Evolutionary conservation across 2,113 vertebrate genomes (phyloP).

Genomic region (Channa argus): DNA sequence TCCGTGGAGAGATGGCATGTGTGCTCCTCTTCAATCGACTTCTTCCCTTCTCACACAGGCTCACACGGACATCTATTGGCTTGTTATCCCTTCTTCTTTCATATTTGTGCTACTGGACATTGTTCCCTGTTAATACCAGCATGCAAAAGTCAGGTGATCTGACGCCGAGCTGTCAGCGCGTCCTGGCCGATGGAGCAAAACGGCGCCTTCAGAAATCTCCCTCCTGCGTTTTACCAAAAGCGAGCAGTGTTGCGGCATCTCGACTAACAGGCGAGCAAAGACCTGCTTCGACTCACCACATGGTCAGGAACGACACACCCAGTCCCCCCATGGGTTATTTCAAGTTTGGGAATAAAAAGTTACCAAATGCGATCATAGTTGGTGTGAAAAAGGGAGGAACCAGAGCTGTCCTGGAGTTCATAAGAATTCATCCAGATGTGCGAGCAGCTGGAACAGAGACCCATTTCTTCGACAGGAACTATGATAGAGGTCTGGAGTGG

Average conservation of each 20-base stretch:
- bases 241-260: conserved; percentile 48
- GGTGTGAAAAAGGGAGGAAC: conserved; percentile 96
- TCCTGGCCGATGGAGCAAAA: conserved; percentile 70
- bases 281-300: conserved; percentile 16
- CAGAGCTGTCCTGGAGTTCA: conserved; percentile 93
- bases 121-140: conserved; percentile 83
- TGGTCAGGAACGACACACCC: conserved; percentile 60
- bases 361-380: conserved; percentile 93
- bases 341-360: conserved; percentile 87
- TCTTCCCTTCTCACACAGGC: conserved; percentile 84
- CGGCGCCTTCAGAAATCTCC: conserved; percentile 83
- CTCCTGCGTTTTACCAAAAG: conserved; percentile 68
- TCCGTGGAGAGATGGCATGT: conserved; percentile 91
- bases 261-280: conserved; percentile 44
- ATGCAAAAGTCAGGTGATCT: conserved; percentile 79
- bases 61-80: conserved; percentile 85
- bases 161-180: conserved; percentile 78
- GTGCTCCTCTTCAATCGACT: conserved; percentile 86
- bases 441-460: conserved; percentile 92
- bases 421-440: conserved; percentile 92
- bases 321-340: conserved; percentile 58
- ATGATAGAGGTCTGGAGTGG: conserved; percentile 92
- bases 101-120: conserved; percentile 87
- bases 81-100: conserved; percentile 85
- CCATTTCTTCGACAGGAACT: conserved; percentile 95